Conservation (phyloP, 1,140 invertebrate genomes). For the Phymorhynchus buccinoides region DNA sequence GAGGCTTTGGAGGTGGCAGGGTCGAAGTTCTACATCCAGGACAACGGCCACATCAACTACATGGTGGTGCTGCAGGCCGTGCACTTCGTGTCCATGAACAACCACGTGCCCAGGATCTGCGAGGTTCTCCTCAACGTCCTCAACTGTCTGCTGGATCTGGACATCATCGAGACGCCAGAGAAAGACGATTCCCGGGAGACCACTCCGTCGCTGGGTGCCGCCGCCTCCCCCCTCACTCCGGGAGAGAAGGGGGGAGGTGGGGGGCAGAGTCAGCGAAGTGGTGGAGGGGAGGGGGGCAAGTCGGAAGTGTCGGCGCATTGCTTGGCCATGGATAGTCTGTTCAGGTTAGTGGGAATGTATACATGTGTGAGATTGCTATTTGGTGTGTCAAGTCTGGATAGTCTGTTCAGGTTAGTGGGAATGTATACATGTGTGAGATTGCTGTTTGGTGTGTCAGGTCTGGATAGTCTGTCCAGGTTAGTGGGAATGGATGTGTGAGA, state of each 20-base stretch:
- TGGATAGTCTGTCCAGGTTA: too few species aligned
- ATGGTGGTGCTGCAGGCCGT: constrained; percentile 90
- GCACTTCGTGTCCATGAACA: constrained; percentile 85
- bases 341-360: constrained; percentile 75
- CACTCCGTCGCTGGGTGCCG: constrained; percentile 29
- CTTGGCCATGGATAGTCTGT: constrained; percentile 76
- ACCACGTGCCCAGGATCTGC: constrained; percentile 88
- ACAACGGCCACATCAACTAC: constrained; percentile 93
- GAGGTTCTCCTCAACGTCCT: constrained; percentile 92
- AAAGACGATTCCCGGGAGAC: constrained; percentile 43
- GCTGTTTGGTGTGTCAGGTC: too few species aligned
- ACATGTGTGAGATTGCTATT: too few species aligned
- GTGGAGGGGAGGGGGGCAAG: constrained; percentile 36
- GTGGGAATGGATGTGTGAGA: too few species aligned
- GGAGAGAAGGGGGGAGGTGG: neutral
- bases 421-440: too few species aligned
- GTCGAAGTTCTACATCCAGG: constrained; percentile 92
- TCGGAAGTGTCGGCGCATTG: constrained; percentile 71
- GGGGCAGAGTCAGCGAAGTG: constrained; percentile 27
- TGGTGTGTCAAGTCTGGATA: too few species aligned
- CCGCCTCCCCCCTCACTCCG: constrained; percentile 9
- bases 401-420: too few species aligned
- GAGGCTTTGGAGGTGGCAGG: constrained; percentile 79
- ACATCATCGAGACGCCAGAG: constrained; percentile 76
- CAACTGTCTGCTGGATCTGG: constrained; percentile 90